Evolutionary conservation across 1,140 invertebrate genomes (phyloP), one percentile per base, ranked within the genome.

Genomic region (Bombus sylvicola): DNA sequence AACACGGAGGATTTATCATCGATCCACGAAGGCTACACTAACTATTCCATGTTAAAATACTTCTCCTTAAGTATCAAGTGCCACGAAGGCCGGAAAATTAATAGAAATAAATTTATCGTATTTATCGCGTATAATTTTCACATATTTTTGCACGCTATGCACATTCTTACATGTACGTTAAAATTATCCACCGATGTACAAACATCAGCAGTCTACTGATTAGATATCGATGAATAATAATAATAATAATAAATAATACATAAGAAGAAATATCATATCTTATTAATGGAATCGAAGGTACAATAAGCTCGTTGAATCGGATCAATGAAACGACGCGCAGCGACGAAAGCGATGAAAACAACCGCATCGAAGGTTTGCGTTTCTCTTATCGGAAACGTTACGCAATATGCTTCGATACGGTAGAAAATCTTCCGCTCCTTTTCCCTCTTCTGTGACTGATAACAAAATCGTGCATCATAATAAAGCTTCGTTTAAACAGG

Each of bases 361-460:
- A 59, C 28, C n/a, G n/a, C n/a, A 66, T 37, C 22, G 13, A 9
- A 10, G 68, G 22, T 66, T 76, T 74, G 37, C 43, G 8, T 31
- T 31, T 41, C 31, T 3, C 47, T 77, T 83, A 77, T 83, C 74
- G 15, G 10, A 1, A 53, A 41, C 47, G 47, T 83, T 83, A 57
- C 47, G 39, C 28, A 77, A 83, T 39, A 8, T 53, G 47, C 28
- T 39, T 0, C 59, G 73, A 57, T 34, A 47, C n/a, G 68, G 25
- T 31, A 69, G 25, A 28, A 34, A 69, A 41, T 34, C 81, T 41
- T 18, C n/a, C 64, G 64, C 12, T 41, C 22, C n/a, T 64, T 37
- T 77, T 34, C 4, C 0, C 22, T 2, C 18, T 39, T 53, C 47
- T 39, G 13, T n/a, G 22, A 31, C 25, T 13, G 81, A 83, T 83